Percentiles rank a stretch among this genome's conserved stretches.
These are phyloP conservation scores for Colostygia pectinataria DNA, from an alignment of 2,888 invertebrate genomes.

Conservation along the genomic window DNA sequence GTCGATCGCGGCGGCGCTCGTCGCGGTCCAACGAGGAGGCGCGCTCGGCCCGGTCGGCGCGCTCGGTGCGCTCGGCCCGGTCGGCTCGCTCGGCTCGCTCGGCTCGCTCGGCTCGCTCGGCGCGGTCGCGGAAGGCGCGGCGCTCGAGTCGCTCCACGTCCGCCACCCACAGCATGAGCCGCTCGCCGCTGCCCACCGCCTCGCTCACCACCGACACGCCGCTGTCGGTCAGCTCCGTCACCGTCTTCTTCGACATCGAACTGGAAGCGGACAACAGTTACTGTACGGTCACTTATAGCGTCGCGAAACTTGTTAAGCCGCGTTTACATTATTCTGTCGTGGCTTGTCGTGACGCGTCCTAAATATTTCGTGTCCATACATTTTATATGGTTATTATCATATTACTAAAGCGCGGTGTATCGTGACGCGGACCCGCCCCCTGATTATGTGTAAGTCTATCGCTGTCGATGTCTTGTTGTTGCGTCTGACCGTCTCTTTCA, in stretches of 20 bases:
- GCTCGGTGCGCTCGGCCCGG: constrained; percentile 40
- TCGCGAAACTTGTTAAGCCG: too few relatives aligned
- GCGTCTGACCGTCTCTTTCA: too few relatives aligned
- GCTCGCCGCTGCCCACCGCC: constrained; percentile 41
- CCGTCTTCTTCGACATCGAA: constrained; percentile 86
- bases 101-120: constrained; percentile 30
- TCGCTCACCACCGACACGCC: constrained; percentile 90
- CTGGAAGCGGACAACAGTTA: constrained; percentile 45
- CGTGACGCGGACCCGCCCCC: too few relatives aligned
- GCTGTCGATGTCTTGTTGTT: too few relatives aligned
- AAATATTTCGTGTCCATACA: too few relatives aligned
- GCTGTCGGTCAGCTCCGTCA: constrained; percentile 89
- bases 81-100: constrained; percentile 49
- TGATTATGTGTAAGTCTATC: too few relatives aligned
- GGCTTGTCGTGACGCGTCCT: too few relatives aligned
- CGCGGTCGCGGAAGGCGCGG: constrained; percentile 69
- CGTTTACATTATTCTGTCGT: too few relatives aligned
- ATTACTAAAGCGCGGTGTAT: too few relatives aligned
- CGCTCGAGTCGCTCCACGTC: constrained; percentile 43
- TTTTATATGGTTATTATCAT: too few relatives aligned
- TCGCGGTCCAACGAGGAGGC: constrained; percentile 57
- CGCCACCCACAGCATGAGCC: constrained; percentile 72
- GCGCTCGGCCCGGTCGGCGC: constrained; percentile 46
- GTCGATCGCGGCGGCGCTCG: constrained; percentile 49
- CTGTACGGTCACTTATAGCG: too few relatives aligned